Evolutionary conservation across 2,113 vertebrate species (phyloP), one percentile per base, ranked within the genome.

Genomic region (Corythaeola cristata): DNA sequence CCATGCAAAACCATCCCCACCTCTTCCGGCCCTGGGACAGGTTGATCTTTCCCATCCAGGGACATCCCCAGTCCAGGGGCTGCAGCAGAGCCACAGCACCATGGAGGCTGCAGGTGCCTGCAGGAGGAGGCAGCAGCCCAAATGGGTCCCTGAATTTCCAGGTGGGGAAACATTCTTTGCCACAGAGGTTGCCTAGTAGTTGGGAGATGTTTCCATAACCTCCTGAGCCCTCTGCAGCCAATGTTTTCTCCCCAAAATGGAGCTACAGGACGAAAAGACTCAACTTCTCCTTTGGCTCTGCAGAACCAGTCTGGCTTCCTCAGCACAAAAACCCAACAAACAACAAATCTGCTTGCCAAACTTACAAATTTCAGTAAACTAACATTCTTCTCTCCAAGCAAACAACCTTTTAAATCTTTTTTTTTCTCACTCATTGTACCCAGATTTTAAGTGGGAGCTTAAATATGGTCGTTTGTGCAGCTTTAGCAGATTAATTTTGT

Each of bases 21-120:
- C 97, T 92, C 85, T 45, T 96, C 63, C 91, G 96, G 86, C 77
- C 62, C 67, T 19, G 3, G 87, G 39, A 91, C 45, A 96, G 89
- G 95, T 93, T 55, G 69, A 74, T 95, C 56, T 96, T 90, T 93
- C 85, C 66, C 52, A 89, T 88, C 39, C 58, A 87, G 69, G 76
- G 56, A 68, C 52, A 79, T 56, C 60, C 68, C 45, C 50, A 92
- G 44, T 22, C 33, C 28, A 52, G 27, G 26, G n/a, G n/a, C 44
- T 56, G 33, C 4, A 7, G 28, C 33, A 60, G 23, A 16, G 56
- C 56, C 62, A 35, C 2, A 0, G 24, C 37, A 22, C 24, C 1
- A 0, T 4, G 1, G 49, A 20, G 49, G 7, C 8, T 68, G 52
- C 28, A 10, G 28, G 56, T 73, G 17, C 26, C 22, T 9, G 21